Evolutionary conservation across 2,888 invertebrate species (phyloP), one percentile per base, ranked within the genome.

Genomic region (Spialia ferax): DNA sequence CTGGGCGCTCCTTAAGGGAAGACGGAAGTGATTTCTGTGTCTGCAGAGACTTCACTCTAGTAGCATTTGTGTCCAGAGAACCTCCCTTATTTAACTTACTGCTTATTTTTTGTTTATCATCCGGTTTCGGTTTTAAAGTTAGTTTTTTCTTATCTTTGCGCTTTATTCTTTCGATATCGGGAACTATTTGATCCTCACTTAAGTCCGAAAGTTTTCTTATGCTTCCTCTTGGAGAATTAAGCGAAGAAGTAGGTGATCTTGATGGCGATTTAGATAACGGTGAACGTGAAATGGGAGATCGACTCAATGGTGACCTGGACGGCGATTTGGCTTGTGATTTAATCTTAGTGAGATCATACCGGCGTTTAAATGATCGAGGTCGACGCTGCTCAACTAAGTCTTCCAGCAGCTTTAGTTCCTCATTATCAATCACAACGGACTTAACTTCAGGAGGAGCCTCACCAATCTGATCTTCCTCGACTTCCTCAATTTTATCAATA

Each of bases 11-110:
- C 79, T 94, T 94, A 6, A 94, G 78, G 11, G 94, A 93, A 0
- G 94, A 94, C 0, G 95, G 94, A 64, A 95, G 86, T 8, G 95
- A 95, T 73, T 95, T 95, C 73, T 94, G 93, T 15, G 94, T 93
- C 77, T 92, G 91, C 52, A 94, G 78, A 22, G 91, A 83, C 79
- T 90, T 93, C 1, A 93, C 78, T 86, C 89, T 91, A 63, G 88
- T 89, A 54, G 89, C 93, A 74, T 89, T 91, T 13, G 94, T 94
- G 74, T 94, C 92, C 38, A 94, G 76, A 35, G 94, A 94, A 60
- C 94, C 94, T 26, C 87, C 89, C 83, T 94, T 93, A 71, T 94
- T 91, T 83, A 93, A 78, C 77, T 93, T 93, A 68, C 79, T 83
- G 32, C 73, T 82, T 57, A 85, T 74, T 74, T 89, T 93, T 67